Base-by-base conservation (phyloP, 1,140 invertebrate genomes). In the Pseudobourletiella spinata region DNA sequence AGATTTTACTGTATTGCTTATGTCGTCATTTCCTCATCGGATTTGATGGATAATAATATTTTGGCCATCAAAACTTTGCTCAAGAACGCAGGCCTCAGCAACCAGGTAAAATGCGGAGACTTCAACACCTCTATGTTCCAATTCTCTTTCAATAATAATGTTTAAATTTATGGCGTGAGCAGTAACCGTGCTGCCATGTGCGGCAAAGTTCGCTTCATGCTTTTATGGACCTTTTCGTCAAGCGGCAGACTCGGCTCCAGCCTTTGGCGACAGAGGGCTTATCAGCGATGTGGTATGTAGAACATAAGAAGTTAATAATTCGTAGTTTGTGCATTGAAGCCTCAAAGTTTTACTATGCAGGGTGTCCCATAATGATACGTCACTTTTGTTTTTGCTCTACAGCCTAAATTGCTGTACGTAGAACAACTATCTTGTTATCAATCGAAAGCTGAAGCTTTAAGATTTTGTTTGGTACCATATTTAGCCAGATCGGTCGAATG, bases 201-300 rank as follows among this genome's bases (percentile, higher is more conserved):
- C 92, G 29, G 91, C 88, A 1, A 98, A 98, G 79, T 98, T 98
- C 80, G 87, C 91, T 32, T 97, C 93, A 3, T 83, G 82, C 42
- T 92, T 98, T 78, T 98, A 98, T 78, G 95, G 95, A 3, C 95
- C 95, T 29, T 98, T 98, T 74, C 82, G 94, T 67, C 90, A 96
- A 78, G 94, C 93, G 2, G 91, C 93, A 2, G 85, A 91, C 69
- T 95, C 91, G 26, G 85, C 89, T 1, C 94, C 94, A 0, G 78
- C 86, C 51, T 93, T 88, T 75, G 93, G 94, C 0, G 90, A 98
- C 77, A 79, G 95, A 35, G 85, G 87, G 73, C 85, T 95, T 56
- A 77, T 85, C 29, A 81, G 94, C 74, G 93, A 93, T 57, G 88
- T 87, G 54, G 89, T 89, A 75, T 76, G 83, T 76, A n/a, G 29